phyloP scores from a whole-genome alignment of 2,888 invertebrate genomes.

The Lithophane semibrunnea region DNA sequence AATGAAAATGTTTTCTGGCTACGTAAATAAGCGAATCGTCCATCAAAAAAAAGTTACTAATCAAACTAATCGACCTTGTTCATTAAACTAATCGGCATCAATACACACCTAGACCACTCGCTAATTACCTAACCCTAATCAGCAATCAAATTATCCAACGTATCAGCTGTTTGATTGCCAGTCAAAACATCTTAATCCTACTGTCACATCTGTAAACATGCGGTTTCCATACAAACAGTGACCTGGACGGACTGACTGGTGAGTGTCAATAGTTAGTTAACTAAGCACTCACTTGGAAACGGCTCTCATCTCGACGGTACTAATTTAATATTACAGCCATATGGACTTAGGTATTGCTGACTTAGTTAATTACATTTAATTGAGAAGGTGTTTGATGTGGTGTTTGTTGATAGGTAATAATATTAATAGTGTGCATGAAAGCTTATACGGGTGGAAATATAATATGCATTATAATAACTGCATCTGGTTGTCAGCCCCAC shows the following conservation, averaged over 20 bases:
- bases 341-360: not conserved
- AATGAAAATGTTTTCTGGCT: not conserved
- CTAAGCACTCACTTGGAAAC: constrained; percentile 10
- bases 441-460: no score
- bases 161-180: constrained; percentile 32
- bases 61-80: no score
- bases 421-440: not conserved
- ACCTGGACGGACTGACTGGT: constrained; percentile 13
- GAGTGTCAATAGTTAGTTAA: constrained; percentile 37
- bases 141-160: constrained; percentile 16
- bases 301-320: constrained; percentile 9
- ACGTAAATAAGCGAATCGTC: not conserved
- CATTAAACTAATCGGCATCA: not conserved
- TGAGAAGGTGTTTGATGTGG: not conserved
- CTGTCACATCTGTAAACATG: constrained; percentile 27
- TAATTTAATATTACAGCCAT: constrained; percentile 31
- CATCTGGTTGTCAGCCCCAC: not conserved
- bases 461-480: not conserved
- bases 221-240: constrained; percentile 26
- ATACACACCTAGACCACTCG: not conserved
- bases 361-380: constrained; percentile 1
- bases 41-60: not conserved
- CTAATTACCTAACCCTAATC: constrained; percentile 16
- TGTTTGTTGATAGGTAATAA: not conserved
- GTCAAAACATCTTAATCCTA: constrained; percentile 37